These are phyloP conservation scores for Pavo muticus DNA, from an alignment of 2,113 vertebrate species.

Conservation along the genomic window DNA sequence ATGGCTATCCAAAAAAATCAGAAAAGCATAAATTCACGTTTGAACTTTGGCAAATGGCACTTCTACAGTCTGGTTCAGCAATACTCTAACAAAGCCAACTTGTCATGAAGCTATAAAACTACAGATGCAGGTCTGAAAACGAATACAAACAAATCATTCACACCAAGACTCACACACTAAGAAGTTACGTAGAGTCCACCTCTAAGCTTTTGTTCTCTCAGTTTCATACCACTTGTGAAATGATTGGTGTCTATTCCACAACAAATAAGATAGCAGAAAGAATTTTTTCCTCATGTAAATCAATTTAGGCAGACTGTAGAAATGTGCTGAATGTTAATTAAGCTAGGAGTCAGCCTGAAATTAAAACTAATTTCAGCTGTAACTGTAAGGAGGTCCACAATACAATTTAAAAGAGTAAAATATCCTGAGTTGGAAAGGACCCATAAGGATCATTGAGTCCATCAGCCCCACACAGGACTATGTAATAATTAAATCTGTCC, in stretches of 20 bases:
- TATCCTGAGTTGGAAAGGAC: too few species aligned
- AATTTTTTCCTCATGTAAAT: conserved; percentile 17
- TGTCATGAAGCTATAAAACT: background rate
- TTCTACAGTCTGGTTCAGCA: background rate
- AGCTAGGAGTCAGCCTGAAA: background rate
- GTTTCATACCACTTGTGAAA: conserved; percentile 17
- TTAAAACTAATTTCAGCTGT: conserved; percentile 19
- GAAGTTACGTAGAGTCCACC: background rate
- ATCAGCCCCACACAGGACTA: too few species aligned
- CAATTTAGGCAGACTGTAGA: conserved; percentile 8
- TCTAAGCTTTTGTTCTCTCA: background rate
- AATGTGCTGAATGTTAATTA: background rate
- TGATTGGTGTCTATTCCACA: conserved; percentile 8
- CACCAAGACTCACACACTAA: background rate
- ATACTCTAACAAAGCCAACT: background rate
- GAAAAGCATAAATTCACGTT: background rate
- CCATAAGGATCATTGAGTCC: too few species aligned
- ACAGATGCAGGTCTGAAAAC: background rate
- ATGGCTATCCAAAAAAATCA: background rate
- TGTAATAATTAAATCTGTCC: too few species aligned
- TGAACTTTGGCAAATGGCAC: background rate
- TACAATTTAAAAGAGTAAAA: background rate
- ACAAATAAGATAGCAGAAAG: conserved; percentile 28
- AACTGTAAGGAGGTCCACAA: background rate
- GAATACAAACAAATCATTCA: background rate